A percentile compares a stretch with the other conserved stretches of the same genome.
These are phyloP conservation scores for Holacanthella duospinosa DNA, from an alignment of 2,888 invertebrate species.

Conservation along the genomic window DNA sequence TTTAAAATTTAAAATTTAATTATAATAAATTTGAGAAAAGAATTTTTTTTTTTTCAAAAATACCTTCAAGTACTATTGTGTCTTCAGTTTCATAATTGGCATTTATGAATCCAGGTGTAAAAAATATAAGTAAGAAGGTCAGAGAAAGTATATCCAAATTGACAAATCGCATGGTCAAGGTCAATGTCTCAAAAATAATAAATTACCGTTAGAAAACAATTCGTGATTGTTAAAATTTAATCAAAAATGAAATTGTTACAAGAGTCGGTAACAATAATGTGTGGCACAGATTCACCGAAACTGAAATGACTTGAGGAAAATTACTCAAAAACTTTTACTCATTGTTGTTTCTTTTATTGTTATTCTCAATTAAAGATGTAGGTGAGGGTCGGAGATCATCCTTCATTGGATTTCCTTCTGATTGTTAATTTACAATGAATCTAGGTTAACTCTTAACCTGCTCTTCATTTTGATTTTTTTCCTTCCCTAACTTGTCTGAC, in stretches of 20 bases:
- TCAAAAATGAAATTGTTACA: neutral
- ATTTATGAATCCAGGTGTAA: neutral
- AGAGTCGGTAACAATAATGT: neutral
- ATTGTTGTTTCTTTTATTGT: neutral
- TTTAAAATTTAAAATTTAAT: neutral
- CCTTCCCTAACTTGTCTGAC: too few species aligned
- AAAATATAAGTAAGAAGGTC: neutral
- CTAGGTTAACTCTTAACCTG: neutral
- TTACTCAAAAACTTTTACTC: neutral
- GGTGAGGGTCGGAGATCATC: too few species aligned
- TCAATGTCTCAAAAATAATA: neutral
- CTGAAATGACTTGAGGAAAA: neutral
- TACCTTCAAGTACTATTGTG: conserved; percentile 9
- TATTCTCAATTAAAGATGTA: neutral
- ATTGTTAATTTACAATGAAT: neutral
- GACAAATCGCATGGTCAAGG: neutral
- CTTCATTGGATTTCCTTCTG: neutral
- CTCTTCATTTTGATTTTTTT: neutral
- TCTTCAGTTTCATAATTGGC: conserved; percentile 6
- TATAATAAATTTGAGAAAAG: neutral
- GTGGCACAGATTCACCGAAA: neutral
- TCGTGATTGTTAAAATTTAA: neutral
- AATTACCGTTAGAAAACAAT: neutral
- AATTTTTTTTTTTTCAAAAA: neutral
- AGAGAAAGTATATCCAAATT: neutral